These are phyloP conservation scores for Drosophila suboccidentalis DNA, from an alignment of 2,888 invertebrate species.

Conservation along the genomic window DNA sequence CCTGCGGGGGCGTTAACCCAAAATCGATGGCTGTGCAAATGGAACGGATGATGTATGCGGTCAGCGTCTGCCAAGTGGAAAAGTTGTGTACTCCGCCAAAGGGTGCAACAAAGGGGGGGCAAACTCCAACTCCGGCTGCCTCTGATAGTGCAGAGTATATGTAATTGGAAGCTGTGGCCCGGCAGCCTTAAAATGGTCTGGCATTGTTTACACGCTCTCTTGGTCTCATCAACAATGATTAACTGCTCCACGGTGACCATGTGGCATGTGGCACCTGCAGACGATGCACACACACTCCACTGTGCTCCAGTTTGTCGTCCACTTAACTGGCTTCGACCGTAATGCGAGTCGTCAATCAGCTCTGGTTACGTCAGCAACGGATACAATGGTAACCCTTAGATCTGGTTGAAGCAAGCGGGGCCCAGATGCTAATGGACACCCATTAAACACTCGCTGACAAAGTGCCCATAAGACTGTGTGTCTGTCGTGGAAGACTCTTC, in stretches of 20 bases:
- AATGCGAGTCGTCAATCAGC: slow-evolving; percentile 76
- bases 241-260: slow-evolving; percentile 73
- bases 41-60: slow-evolving; percentile 84
- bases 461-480: slow-evolving; percentile 62
- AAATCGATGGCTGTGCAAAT: slow-evolving; percentile 84
- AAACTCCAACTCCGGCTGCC: not conserved
- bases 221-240: slow-evolving; percentile 81
- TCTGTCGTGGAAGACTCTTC: slow-evolving; percentile 52
- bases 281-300: slow-evolving; percentile 63
- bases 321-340: slow-evolving; percentile 67
- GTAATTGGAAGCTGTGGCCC: slow-evolving; percentile 75
- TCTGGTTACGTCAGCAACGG: slow-evolving; percentile 90
- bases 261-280: slow-evolving; percentile 61
- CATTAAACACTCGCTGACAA: slow-evolving; percentile 77
- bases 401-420: slow-evolving; percentile 23
- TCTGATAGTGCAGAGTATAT: slow-evolving; percentile 34
- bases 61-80: slow-evolving; percentile 72
- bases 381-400: slow-evolving; percentile 89
- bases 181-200: slow-evolving; percentile 41
- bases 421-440: slow-evolving; percentile 62
- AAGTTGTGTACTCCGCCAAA: slow-evolving; percentile 48
- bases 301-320: slow-evolving; percentile 52
- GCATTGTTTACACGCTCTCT: slow-evolving; percentile 75
- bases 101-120: not conserved
- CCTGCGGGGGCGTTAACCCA: slow-evolving; percentile 79